Percentiles rank a stretch among this genome's conserved stretches.
Evolutionary conservation across 2,888 invertebrate species (phyloP).

Genomic region (Gastracanthus pulcherrimus): DNA sequence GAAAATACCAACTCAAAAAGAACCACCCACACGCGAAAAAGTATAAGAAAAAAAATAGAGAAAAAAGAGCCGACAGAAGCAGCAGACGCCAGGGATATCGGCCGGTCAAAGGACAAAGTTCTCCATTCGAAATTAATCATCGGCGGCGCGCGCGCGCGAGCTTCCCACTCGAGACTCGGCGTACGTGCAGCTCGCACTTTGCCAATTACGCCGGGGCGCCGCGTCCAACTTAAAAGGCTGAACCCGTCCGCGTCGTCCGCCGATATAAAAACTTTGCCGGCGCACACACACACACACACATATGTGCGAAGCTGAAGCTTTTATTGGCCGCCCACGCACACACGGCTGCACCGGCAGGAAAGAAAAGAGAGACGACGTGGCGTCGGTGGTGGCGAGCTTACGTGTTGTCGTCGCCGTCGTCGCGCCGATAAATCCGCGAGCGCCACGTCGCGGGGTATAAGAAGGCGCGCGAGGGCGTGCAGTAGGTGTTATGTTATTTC

Average conservation of each 20-base stretch:
- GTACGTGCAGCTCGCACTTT: constrained; percentile 51
- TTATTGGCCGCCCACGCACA: constrained; percentile 34
- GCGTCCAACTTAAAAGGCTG: constrained; percentile 48
- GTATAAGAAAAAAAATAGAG: no score
- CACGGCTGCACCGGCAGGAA: constrained; percentile 11
- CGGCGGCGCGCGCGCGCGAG: not conserved
- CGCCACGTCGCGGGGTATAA: constrained; percentile 33
- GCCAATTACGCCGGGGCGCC: constrained; percentile 45
- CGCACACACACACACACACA: not conserved
- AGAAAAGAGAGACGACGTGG: constrained; percentile 15
- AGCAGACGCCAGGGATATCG: not conserved
- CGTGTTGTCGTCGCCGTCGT: not conserved
- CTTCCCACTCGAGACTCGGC: not conserved
- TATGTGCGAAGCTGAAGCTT: not conserved
- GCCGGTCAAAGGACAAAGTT: constrained; percentile 46
- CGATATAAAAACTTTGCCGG: constrained; percentile 48
- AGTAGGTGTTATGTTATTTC: not conserved
- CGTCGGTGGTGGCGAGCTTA: constrained; percentile 17
- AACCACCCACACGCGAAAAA: not conserved
- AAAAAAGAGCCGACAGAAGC: no score
- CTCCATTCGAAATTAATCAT: constrained; percentile 53
- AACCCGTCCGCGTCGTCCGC: constrained; percentile 13
- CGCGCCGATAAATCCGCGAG: constrained; percentile 42
- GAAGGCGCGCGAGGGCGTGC: not conserved
- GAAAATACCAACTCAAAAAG: not conserved